Evolutionary conservation across 2,797 vertebrate species (phyloP), one percentile per base, ranked within the genome.

Genomic region (Podarcis lilfordi): DNA sequence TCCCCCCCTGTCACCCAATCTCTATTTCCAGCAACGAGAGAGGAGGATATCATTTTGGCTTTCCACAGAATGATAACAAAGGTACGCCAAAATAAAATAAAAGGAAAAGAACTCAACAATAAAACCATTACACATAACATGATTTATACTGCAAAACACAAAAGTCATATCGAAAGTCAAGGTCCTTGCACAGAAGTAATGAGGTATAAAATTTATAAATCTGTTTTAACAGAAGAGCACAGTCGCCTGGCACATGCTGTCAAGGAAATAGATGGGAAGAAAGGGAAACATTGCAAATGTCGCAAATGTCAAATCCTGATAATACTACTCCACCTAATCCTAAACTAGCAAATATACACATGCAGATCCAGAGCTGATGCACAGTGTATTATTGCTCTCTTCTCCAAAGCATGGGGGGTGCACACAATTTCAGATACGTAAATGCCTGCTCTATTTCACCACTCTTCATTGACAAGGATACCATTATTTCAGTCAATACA

Each of bases 111-210:
- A 32, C 19, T 25, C 84, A 81, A 55, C 64, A 85, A 71, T 13
- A 0, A 68, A 61, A 80, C 40, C 66, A n/a, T 71, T 19, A 40
- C 74, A 83, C 82, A 88, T 21, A 81, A 37, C n/a, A 82, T 71
- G 15, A 61, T n/a, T 86, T 61, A 64, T 37, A 45, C 8, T 75
- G 78, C 69, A 88, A 82, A 91, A 86, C 23, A 64, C 25, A 59
- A 85, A 89, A 88, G 21, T 25, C 43, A 79, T 40, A 23, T 71
- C 32, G 27, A 82, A 27, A 71, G 66, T 64, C 23, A 83, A 86
- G 27, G 59, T 71, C 78, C 78, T 89, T 84, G n/a, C 43, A 83
- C n/a, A 64, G 59, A 27, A 37, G 55, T 8, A 82, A 82, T 86
- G 77, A 82, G 5, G 35, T 74, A 86, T 50, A 40, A 75, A 88